Evolutionary conservation across 2,113 vertebrate species (phyloP), one percentile per base, ranked within the genome.

Genomic region (Silurus meridionalis): DNA sequence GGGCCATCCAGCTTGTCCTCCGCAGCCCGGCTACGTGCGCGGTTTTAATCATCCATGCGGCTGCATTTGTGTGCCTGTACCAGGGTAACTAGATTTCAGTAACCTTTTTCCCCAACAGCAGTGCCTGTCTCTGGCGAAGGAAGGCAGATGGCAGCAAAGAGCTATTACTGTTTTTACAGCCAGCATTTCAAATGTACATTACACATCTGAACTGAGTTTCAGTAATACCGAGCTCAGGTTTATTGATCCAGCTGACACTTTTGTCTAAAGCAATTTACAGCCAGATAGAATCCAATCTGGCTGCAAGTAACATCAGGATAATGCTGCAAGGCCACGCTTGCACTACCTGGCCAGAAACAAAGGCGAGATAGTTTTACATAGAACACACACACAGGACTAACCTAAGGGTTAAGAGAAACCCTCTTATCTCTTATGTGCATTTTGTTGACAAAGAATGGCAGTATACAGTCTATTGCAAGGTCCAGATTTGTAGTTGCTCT

Each of bases 31-130:
- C 82, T 97, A 94, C 0, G 97, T 99, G 80, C 93, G 98, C 89
- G 98, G 97, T 23, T 95, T 96, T 82, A 99, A 99, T 93, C 96
- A 98, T 77, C 94, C 97, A 0, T 99, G 98, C 83, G 98, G 98
- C 11, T 99, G 97, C 89, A 94, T 97, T 89, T 97, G 97, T 85
- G 93, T 95, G 61, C 97, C 97, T 55, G 82, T 97, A 85, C 93
- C 96, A 50, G 97, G 97, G 98, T 99, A 95, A 96, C 5, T 37
- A 21, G 5, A 46, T 61, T 57, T 74, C 23, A 61, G 52, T 28
- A 50, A 87, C 2, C 48, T 28, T 37, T 66, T 55, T 77, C 21
- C 10, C 23, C 28, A 64, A 11, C 61, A 66, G 15, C 23, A 63
- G 55, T n/a, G 8, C 1, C 1, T 71, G 28, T 60, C 77, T 90